These are phyloP conservation scores for Rhynchopsitta pachyrhyncha DNA, from an alignment of 2,113 vertebrate species.

Conservation along the genomic window DNA sequence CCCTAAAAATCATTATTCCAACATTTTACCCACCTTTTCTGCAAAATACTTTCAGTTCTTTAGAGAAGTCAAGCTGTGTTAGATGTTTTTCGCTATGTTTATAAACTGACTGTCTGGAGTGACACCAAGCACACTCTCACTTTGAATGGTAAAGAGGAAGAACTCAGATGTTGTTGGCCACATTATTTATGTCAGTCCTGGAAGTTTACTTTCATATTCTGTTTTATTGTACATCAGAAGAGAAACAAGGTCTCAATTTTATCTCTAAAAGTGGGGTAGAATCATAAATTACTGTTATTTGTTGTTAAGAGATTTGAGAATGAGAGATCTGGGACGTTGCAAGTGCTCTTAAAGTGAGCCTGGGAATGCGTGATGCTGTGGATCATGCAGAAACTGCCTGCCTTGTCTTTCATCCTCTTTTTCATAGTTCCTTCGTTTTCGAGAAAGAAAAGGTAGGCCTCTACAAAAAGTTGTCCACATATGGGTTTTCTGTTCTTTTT, in stretches of 20 bases:
- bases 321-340: not conserved
- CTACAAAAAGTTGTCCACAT: not conserved
- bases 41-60: not conserved
- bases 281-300: not conserved
- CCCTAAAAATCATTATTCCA: not conserved
- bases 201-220: conserved; percentile 47
- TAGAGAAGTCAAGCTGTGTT: not conserved
- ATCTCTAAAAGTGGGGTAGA: not conserved
- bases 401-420: not conserved
- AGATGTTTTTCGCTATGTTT: not conserved
- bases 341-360: not conserved
- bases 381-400: not conserved
- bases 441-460: not conserved
- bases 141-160: conserved; percentile 44
- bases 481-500: conserved; percentile 20
- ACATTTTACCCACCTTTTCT: not conserved
- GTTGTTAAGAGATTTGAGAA: not conserved
- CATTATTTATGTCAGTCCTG: not conserved
- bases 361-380: not conserved
- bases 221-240: conserved; percentile 24
- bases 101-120: not conserved
- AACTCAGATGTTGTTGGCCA: not conserved
- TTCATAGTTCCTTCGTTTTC: not conserved
- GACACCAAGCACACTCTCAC: not conserved
- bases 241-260: not conserved